Evolutionary conservation across 2,888 invertebrate genomes (phyloP).

Genomic region (Caenorhabditis uteleia): DNA sequence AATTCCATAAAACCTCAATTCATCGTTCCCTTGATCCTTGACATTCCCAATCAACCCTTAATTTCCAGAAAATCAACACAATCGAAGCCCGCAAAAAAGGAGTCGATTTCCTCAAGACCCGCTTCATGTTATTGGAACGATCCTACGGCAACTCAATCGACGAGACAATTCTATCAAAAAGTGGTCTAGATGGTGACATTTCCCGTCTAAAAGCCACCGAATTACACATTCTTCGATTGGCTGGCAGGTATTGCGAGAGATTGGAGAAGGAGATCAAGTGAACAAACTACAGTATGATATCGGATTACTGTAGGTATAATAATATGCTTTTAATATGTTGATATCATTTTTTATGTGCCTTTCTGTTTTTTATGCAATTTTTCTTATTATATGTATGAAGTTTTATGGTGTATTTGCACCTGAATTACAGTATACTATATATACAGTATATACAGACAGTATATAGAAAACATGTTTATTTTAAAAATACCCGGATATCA

Average conservation of each 20-base stretch:
- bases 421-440: too few relatives aligned
- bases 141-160: slow-evolving; percentile 30
- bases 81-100: slow-evolving; percentile 22
- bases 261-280: slow-evolving; percentile 8
- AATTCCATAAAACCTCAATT: too few relatives aligned
- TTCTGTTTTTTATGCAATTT: not conserved
- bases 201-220: slow-evolving; percentile 30
- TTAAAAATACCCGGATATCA: too few relatives aligned
- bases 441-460: too few relatives aligned
- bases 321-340: not conserved
- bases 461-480: too few relatives aligned
- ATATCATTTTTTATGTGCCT: slow-evolving; percentile 2
- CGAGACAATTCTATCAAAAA: slow-evolving; percentile 5
- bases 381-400: not conserved
- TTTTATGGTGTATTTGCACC: too few relatives aligned
- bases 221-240: slow-evolving; percentile 17
- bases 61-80: not conserved
- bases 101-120: slow-evolving; percentile 29
- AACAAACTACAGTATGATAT: not conserved
- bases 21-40: too few relatives aligned
- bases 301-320: not conserved
- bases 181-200: slow-evolving; percentile 21
- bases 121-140: slow-evolving; percentile 24
- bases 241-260: slow-evolving; percentile 14
- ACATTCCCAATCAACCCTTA: not conserved